These are phyloP conservation scores for Hydrophis major DNA, from an alignment of 2,797 vertebrate species.

Conservation along the genomic window DNA sequence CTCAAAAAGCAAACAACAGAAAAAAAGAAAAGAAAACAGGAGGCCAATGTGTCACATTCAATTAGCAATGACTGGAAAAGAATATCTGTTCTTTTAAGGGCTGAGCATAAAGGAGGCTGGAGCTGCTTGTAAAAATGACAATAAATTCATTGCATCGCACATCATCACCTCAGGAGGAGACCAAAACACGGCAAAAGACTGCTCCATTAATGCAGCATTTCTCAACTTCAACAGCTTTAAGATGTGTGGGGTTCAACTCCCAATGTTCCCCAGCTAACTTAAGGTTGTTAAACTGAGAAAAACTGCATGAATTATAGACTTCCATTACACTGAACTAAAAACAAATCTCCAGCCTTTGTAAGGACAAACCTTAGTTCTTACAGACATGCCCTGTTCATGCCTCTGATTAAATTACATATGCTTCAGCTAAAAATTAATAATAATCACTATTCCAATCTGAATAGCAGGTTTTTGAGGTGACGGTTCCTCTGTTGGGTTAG, in stretches of 20 bases:
- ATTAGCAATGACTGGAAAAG: background rate
- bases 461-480: background rate
- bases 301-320: background rate
- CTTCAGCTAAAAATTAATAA: background rate
- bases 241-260: background rate
- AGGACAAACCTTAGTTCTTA: background rate
- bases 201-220: background rate
- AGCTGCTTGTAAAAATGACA: background rate
- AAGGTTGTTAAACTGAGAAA: background rate
- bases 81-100: background rate
- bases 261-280: background rate
- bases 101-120: background rate
- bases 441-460: background rate
- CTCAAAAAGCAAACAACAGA: background rate
- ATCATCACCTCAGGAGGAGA: background rate
- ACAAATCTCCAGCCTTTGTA: background rate
- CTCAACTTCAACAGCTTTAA: background rate
- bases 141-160: background rate
- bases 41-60: background rate
- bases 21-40: background rate
- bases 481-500: background rate
- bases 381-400: background rate
- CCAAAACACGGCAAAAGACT: background rate
- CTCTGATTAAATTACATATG: slow-evolving; percentile 1
- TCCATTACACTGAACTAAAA: background rate